These are phyloP conservation scores for Paraescarpia echinospica DNA, from an alignment of 1,140 invertebrate species.

Conservation along the genomic window DNA sequence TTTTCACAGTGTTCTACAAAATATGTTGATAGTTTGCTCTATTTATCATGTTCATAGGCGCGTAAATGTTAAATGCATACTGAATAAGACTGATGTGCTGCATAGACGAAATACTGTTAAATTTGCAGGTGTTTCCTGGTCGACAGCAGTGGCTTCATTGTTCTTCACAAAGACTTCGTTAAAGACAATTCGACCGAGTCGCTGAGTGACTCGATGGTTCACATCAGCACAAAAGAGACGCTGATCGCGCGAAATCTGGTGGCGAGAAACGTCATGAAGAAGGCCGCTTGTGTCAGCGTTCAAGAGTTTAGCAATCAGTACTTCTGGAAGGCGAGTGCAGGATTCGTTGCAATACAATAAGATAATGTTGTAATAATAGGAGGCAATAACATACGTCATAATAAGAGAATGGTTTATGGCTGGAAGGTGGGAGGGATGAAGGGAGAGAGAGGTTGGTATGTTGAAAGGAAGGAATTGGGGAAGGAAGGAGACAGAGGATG, in stretches of 20 bases:
- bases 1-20: too few relatives aligned
- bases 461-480: too few relatives aligned
- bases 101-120: background rate
- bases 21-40: too few relatives aligned
- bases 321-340: background rate
- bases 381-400: background rate
- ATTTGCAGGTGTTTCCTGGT: background rate
- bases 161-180: background rate
- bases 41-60: too few relatives aligned
- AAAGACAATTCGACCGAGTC: background rate
- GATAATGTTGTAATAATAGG: background rate
- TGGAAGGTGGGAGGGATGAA: background rate
- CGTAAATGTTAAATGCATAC: too few relatives aligned
- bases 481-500: too few relatives aligned
- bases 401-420: background rate
- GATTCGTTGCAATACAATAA: background rate
- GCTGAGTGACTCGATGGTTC: background rate
- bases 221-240: background rate
- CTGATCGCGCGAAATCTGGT: background rate
- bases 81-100: too few relatives aligned
- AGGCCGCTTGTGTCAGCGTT: background rate
- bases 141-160: background rate
- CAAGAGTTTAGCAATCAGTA: conserved; percentile 5
- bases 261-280: background rate
- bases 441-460: too few relatives aligned